Percentiles rank a stretch among this genome's conserved stretches.
phyloP scores from a whole-genome alignment of 2,113 vertebrate genomes.

The Dissostichus mawsoni region DNA sequence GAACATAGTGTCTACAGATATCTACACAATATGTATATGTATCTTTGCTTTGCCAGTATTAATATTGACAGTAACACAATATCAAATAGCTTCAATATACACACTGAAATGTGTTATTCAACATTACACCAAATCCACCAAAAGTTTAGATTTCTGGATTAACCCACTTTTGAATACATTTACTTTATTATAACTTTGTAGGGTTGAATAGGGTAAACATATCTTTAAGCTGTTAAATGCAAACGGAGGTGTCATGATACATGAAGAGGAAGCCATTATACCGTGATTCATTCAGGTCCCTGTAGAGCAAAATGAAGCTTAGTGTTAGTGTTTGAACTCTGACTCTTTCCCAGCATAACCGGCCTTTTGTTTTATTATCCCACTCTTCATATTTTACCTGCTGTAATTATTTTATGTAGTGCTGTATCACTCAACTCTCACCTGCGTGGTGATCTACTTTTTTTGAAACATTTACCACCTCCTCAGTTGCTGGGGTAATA shows the following conservation, averaged over 20 bases:
- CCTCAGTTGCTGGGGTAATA: conserved; percentile 44
- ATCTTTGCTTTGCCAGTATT: background rate
- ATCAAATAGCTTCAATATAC: background rate
- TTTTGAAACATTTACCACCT: background rate
- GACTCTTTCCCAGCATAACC: background rate
- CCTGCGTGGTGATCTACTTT: conserved; percentile 31
- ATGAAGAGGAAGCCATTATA: background rate
- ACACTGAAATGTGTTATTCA: background rate
- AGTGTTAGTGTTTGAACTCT: background rate
- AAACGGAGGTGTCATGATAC: background rate
- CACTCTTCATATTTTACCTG: conserved; percentile 32
- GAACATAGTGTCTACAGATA: background rate
- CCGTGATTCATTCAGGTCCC: conserved; percentile 1
- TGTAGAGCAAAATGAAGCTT: background rate
- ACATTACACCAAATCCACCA: background rate
- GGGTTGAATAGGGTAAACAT: background rate
- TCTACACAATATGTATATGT: background rate
- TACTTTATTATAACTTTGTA: too few species aligned
- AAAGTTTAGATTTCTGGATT: background rate
- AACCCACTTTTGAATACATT: too few species aligned
- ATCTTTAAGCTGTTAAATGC: background rate
- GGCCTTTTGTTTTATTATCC: conserved; percentile 24
- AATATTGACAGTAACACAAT: background rate
- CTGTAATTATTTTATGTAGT: conserved; percentile 38
- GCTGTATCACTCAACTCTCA: conserved; percentile 33